phyloP scores from a whole-genome alignment of 2,888 invertebrate species.

The Cremastinae sp. region DNA sequence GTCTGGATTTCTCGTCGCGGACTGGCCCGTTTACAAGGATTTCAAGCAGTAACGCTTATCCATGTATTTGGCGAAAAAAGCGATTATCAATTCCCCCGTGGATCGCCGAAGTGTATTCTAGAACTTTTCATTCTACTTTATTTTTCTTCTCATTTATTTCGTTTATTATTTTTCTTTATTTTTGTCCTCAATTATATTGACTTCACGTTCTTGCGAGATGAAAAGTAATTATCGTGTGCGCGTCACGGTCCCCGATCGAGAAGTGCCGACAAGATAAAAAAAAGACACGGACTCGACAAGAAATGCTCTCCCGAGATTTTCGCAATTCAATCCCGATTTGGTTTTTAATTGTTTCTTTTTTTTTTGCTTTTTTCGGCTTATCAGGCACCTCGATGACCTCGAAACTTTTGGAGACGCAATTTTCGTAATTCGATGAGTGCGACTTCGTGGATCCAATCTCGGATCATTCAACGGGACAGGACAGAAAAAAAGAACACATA shows the following conservation, averaged over 20 bases:
- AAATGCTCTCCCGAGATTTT: no score
- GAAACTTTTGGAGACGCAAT: no score
- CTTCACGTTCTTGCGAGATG: constrained; percentile 5
- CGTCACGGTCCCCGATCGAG: constrained; percentile 34
- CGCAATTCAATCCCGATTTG: not conserved
- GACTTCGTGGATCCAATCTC: constrained; percentile 50
- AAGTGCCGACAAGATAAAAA: constrained; percentile 45
- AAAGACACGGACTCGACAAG: no score
- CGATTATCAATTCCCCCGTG: constrained; percentile 37
- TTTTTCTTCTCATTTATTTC: constrained; percentile 2
- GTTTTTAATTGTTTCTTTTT: constrained; percentile 29
- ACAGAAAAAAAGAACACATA: constrained; percentile 26
- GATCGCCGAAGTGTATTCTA: constrained; percentile 46
- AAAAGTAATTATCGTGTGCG: constrained; percentile 44
- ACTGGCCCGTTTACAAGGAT: constrained; percentile 58
- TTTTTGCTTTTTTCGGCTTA: constrained; percentile 26
- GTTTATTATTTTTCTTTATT: constrained; percentile 1
- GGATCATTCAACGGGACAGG: constrained; percentile 49
- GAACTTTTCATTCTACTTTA: constrained; percentile 4
- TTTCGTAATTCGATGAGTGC: constrained; percentile 42
- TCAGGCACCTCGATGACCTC: constrained; percentile 7
- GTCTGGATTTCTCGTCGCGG: constrained; percentile 64
- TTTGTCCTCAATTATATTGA: constrained; percentile 4
- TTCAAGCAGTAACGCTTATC: constrained; percentile 51
- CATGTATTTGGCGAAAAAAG: constrained; percentile 44